phyloP scores from a whole-genome alignment of 2,113 vertebrate species.

The Stomatorhinus ivindoensis region DNA sequence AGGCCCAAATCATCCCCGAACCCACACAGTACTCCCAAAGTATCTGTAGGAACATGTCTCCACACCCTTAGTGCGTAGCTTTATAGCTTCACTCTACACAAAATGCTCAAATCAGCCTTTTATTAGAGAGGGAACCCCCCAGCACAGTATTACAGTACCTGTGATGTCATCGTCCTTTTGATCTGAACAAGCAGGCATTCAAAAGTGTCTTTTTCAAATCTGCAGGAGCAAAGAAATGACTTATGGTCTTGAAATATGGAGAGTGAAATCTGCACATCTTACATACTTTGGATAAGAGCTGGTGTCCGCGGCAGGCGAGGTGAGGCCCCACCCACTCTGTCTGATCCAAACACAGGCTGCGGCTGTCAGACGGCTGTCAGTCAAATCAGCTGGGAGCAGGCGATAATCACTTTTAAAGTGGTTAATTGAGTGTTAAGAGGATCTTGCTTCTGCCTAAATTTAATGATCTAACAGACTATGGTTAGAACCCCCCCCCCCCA shows the following conservation, averaged over 20 bases:
- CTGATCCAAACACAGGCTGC: constrained; percentile 29
- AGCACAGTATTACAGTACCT: neutral
- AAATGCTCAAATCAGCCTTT: neutral
- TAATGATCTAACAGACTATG: constrained; percentile 44
- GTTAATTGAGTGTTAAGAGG: constrained; percentile 61
- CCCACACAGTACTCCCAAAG: neutral
- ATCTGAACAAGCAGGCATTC: neutral
- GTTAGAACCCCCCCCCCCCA: neutral
- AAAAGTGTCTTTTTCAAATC: neutral
- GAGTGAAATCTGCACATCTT: neutral
- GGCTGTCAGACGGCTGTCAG: constrained; percentile 43
- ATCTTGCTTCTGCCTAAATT: constrained; percentile 56
- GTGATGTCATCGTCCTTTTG: neutral
- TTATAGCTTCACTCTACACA: neutral
- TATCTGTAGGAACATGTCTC: neutral
- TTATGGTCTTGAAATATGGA: neutral
- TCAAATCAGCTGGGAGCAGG: constrained; percentile 45
- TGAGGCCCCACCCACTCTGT: constrained; percentile 11
- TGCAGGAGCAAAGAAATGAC: neutral
- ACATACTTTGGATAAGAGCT: neutral
- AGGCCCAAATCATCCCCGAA: neutral
- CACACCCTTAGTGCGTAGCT: neutral
- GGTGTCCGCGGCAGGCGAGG: neutral
- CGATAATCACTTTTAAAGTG: constrained; percentile 59
- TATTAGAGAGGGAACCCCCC: neutral